Evolutionary conservation across 2,113 vertebrate species (phyloP), one percentile per base, ranked within the genome.

Genomic region (Myiozetetes cayanensis): DNA sequence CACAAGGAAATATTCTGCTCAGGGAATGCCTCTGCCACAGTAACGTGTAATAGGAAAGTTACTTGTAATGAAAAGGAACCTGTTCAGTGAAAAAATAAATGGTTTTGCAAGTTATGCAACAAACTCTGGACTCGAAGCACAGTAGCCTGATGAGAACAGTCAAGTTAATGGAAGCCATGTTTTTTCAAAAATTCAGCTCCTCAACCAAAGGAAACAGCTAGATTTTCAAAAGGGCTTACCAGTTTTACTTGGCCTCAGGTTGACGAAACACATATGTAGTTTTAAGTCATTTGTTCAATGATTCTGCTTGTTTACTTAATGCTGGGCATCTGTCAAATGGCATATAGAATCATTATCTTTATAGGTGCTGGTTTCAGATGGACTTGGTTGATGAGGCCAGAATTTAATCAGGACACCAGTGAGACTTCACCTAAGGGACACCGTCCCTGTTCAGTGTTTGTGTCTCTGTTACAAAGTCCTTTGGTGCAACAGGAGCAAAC

Each of bases 381-480:
- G 33, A 22, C 52, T 43, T 73, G 25, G 6, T 33, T 68, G 23
- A 31, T 86, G 47, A 78, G 43, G 22, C 9, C 47, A 86, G 35
- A 76, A 56, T 49, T 77, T 31, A 62, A 24, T 44, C 46, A 72
- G 24, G 33, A 18, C 16, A 31, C 18, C 21, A 37, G 30, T 12
- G 12, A 25, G n/a, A 47, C 14, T 56, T 58, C 16, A 53, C 22
- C 12, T 17, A 35, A 68, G 53, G 47, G 50, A 10, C 16, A 3
- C 7, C 5, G 4, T 56, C 7, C 12, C 14, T 21, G 4, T 65
- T 47, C 4, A 3, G 8, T 17, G 23, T 9, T 10, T 52, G 4
- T 23, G 9, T 30, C n/a, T 52, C 9, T 30, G 23, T 53, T 49
- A 31, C 9, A 19, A 37, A 74, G 8, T 7, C 33, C 70, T 74